These are phyloP conservation scores for Helostoma temminkii DNA, from an alignment of 2,797 vertebrate genomes.

Conservation along the genomic window DNA sequence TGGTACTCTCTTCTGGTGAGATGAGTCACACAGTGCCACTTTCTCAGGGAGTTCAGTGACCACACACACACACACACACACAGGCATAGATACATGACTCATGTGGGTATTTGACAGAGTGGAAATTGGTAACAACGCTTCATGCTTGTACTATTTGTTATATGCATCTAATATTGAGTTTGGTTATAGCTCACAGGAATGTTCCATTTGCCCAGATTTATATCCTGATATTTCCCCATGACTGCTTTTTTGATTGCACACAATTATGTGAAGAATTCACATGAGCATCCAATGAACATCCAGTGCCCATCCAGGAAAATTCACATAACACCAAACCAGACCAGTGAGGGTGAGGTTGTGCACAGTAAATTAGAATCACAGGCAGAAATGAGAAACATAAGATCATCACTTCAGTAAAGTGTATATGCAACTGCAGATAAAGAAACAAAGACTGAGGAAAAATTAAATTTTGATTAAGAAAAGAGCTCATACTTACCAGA, in stretches of 20 bases:
- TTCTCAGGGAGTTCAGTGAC: constrained; percentile 45
- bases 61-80: constrained; percentile 17
- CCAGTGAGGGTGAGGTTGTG: constrained; percentile 8
- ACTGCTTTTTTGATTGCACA: constrained; percentile 4
- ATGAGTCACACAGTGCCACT: constrained; percentile 60
- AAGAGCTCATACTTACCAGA: constrained; percentile 44
- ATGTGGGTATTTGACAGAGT: constrained; percentile 18
- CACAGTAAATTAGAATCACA: constrained; percentile 65
- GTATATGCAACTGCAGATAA: constrained; percentile 15
- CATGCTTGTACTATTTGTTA: background rate
- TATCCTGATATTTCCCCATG: background rate
- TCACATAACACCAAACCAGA: background rate
- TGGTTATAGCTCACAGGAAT: constrained; percentile 14
- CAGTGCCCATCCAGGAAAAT: constrained; percentile 14
- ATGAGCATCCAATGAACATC: constrained; percentile 17
- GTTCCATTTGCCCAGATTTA: background rate
- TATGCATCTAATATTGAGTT: background rate
- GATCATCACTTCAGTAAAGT: constrained; percentile 45
- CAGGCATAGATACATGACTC: constrained; percentile 46
- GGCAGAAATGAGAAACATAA: constrained; percentile 47
- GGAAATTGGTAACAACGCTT: constrained; percentile 16
- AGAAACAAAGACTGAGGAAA: constrained; percentile 10
- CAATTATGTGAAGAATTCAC: constrained; percentile 41
- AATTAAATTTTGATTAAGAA: background rate
- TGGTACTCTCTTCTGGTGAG: background rate